Evolutionary conservation across 2,888 invertebrate genomes (phyloP).

Genomic region (Polymixis flavicincta): DNA sequence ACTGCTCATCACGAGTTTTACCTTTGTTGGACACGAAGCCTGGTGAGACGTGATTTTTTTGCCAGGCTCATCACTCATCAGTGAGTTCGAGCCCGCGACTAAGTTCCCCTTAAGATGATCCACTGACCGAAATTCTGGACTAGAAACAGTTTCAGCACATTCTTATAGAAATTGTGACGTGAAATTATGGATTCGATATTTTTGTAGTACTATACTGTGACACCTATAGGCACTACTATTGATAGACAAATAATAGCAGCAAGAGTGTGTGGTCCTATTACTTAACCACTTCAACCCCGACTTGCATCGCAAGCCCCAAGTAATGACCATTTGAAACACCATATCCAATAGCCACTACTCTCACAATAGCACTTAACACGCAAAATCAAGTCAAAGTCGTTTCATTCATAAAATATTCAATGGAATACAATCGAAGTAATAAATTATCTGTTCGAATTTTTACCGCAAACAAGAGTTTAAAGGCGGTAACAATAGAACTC

Average conservation of each 20-base stretch:
- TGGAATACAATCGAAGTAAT: constrained; percentile 53
- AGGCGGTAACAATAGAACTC: constrained; percentile 63
- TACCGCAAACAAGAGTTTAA: constrained; percentile 66
- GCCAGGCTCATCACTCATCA: too few relatives aligned
- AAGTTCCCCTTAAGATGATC: too few relatives aligned
- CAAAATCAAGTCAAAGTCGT: constrained; percentile 62
- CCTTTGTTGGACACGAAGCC: too few relatives aligned
- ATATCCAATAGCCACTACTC: constrained; percentile 46
- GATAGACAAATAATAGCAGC: neutral
- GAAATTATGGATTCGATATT: too few relatives aligned
- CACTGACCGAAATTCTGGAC: too few relatives aligned
- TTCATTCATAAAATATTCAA: constrained; percentile 59
- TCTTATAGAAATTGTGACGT: neutral
- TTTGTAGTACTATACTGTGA: too few relatives aligned
- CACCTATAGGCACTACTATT: neutral
- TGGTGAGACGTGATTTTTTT: too few relatives aligned
- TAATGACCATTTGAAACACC: constrained; percentile 63
- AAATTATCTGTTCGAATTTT: constrained; percentile 63
- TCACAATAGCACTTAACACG: constrained; percentile 64
- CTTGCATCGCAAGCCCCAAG: constrained; percentile 34
- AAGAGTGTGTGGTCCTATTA: constrained; percentile 52
- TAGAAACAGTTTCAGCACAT: neutral
- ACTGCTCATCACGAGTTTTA: too few relatives aligned
- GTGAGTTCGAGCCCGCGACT: too few relatives aligned
- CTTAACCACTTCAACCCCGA: constrained; percentile 2